Evolutionary conservation across 2,113 vertebrate genomes (phyloP), one percentile per base, ranked within the genome.

Genomic region (Chascanopsetta lugubris): DNA sequence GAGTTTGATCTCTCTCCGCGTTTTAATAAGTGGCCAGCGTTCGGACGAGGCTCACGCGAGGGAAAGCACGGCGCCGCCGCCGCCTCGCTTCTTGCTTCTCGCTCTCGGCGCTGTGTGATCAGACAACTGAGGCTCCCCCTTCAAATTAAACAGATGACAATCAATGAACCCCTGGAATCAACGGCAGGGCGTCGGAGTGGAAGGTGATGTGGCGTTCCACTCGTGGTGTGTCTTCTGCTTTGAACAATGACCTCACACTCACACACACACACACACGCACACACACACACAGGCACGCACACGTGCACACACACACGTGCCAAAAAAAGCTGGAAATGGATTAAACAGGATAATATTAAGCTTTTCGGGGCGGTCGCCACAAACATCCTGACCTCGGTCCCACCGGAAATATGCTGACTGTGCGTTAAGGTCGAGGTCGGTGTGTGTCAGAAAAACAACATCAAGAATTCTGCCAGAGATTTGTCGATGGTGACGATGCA

Each of bases 11-110:
- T 48, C 53, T 59, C 51, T 80, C 61, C 69, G 4, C 77, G 15
- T 55, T 86, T 72, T 73, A 79, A 78, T 84, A 84, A 71, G 46
- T 29, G 54, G 22, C 54, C 51, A 21, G 12, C 53, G 67, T 84
- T 76, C 48, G 20, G 55, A n/a, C n/a, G n/a, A 69, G 50, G 58
- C 15, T 25, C 49, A n/a, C 55, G 24, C 8, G 47, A 64, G 29
- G n/a, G 43, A 54, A 25, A 47, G 50, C 10, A 25, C 26, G 24
- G 46, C 42, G 12, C 15, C 47, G 36, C 30, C 69, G 25, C 18
- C 1, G 15, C n/a, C n/a, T n/a, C n/a, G n/a, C n/a, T n/a, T n/a
- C n/a, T n/a, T n/a, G n/a, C n/a, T 24, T 3, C 11, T 43, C 34
- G 65, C 55, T 27, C 27, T 85, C 11, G 10, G 74, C 68, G n/a